phyloP scores from a whole-genome alignment of 2,797 vertebrate species.

The Graptemys geographica region DNA sequence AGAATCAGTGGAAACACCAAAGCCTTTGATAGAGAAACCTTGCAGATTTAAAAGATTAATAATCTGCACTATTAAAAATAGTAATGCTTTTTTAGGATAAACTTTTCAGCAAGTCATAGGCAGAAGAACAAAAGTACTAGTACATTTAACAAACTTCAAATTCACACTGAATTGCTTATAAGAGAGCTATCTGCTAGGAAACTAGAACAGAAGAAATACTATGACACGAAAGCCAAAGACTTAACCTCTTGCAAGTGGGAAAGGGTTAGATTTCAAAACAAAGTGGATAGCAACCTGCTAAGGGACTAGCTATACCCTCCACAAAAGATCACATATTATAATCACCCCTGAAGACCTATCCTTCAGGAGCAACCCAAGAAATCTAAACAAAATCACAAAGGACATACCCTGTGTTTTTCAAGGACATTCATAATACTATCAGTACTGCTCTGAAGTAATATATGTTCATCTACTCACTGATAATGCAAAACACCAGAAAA shows the following conservation, averaged over 20 bases:
- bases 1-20: background rate
- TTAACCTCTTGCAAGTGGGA: fast-evolving
- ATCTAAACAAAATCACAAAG: background rate
- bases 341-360: background rate
- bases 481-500: background rate
- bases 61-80: too few relatives aligned
- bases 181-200: background rate
- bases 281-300: background rate
- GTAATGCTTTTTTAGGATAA: background rate
- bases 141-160: background rate
- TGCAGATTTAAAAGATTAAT: background rate
- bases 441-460: background rate
- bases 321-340: background rate
- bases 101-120: background rate
- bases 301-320: background rate
- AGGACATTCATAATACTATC: background rate
- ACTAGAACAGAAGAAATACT: background rate
- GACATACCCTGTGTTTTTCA: background rate
- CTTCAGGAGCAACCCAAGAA: background rate
- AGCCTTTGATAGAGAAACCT: background rate
- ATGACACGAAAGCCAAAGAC: background rate
- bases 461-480: background rate
- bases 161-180: background rate
- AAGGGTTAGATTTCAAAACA: background rate
- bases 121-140: background rate